Evolutionary conservation across 1,140 invertebrate genomes (phyloP).

Genomic region (Caenorhabditis remanei): DNA sequence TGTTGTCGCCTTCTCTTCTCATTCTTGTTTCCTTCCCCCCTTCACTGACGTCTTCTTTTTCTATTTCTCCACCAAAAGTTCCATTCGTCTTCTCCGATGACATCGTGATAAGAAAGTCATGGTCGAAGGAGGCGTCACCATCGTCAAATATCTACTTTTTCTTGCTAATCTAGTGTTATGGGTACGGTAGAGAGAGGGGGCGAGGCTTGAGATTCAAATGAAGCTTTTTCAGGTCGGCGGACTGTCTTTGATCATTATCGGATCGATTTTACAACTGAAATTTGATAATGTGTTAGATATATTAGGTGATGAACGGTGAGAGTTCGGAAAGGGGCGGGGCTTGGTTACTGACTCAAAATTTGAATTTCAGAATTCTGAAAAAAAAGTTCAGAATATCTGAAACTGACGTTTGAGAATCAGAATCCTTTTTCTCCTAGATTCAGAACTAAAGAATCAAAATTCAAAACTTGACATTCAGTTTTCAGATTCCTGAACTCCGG

Average conservation of each 20-base stretch:
- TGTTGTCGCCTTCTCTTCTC: conserved; percentile 30
- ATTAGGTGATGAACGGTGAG: conserved; percentile 62
- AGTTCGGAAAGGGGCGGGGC: no score
- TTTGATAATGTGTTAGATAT: conserved; percentile 72
- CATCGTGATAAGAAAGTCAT: conserved; percentile 64
- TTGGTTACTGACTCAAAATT: no score
- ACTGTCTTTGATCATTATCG: conserved; percentile 71
- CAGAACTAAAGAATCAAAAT: no score
- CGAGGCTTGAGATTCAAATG: not conserved
- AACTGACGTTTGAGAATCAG: no score
- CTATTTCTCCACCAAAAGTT: not conserved
- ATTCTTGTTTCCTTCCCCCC: conserved; percentile 18
- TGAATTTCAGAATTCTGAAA: no score
- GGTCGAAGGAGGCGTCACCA: conserved; percentile 77
- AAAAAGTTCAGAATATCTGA: no score
- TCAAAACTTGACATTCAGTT: no score
- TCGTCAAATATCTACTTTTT: conserved; percentile 77
- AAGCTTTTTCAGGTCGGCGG: conserved; percentile 67
- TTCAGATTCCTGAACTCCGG: no score
- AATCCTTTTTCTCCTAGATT: no score
- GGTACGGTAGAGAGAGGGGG: conserved; percentile 66
- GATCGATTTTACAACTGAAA: conserved; percentile 76
- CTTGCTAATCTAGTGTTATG: conserved; percentile 77
- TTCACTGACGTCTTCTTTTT: not conserved
- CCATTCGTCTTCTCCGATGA: not conserved